These are phyloP conservation scores for Pseudorasbora parva DNA, from an alignment of 2,113 vertebrate species.

Conservation along the genomic window DNA sequence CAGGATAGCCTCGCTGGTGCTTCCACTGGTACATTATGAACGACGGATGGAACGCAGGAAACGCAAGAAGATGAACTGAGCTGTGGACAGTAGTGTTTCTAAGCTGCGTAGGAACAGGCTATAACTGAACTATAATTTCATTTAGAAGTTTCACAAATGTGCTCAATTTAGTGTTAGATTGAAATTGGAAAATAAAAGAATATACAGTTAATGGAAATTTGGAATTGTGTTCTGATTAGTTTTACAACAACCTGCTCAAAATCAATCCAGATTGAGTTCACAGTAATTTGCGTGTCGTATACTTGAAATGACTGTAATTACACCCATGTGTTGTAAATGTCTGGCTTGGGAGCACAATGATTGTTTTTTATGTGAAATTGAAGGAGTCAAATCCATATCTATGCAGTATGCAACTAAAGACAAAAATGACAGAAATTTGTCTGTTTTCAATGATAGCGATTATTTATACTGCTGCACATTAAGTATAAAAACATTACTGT, in stretches of 20 bases:
- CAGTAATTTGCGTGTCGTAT: neutral
- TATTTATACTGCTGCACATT: slow-evolving; percentile 30
- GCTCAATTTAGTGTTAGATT: neutral
- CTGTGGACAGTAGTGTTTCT: neutral
- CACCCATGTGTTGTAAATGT: neutral
- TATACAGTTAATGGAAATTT: neutral
- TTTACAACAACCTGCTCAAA: neutral
- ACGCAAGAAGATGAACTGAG: slow-evolving; percentile 73
- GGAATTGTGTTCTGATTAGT: neutral
- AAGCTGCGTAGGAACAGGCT: neutral
- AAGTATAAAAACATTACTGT: slow-evolving; percentile 44
- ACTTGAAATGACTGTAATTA: neutral
- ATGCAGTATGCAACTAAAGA: neutral
- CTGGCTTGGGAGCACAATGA: neutral
- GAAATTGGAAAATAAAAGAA: neutral
- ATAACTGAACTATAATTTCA: neutral
- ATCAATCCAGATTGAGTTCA: neutral
- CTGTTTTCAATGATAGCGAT: neutral
- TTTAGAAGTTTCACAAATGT: too few relatives aligned
- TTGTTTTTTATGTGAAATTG: neutral
- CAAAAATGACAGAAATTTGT: neutral
- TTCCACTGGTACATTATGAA: slow-evolving; percentile 82
- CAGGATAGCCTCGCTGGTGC: slow-evolving; percentile 77
- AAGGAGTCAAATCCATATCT: neutral
- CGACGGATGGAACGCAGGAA: slow-evolving; percentile 64